phyloP scores from a whole-genome alignment of 2,113 vertebrate species.

The Urocolius indicus region DNA sequence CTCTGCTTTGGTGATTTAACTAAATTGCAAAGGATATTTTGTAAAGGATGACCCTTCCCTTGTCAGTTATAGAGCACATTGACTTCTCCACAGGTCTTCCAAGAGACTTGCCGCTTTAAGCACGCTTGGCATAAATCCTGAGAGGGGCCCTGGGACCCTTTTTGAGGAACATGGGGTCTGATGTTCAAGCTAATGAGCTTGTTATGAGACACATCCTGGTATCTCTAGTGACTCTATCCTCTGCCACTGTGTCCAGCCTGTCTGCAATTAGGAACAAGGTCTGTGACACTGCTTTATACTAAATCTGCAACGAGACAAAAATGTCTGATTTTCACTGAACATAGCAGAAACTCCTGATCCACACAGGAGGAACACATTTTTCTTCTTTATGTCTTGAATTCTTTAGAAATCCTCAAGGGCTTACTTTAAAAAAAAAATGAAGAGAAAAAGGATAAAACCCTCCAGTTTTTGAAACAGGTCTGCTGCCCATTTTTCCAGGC shows the following conservation, averaged over 20 bases:
- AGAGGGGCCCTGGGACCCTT: constrained; percentile 1
- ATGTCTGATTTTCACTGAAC: neutral
- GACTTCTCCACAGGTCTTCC: neutral
- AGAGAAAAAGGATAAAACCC: no score
- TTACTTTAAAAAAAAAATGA: no score
- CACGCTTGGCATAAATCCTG: neutral
- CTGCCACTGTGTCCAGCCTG: neutral
- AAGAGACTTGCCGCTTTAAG: neutral
- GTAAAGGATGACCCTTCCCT: neutral
- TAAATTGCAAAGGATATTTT: neutral
- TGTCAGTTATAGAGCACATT: neutral
- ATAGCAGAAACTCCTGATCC: neutral
- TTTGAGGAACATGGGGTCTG: neutral
- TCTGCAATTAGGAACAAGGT: constrained; percentile 47
- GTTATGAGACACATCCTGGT: neutral
- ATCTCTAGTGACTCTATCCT: neutral
- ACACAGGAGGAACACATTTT: neutral
- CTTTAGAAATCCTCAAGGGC: neutral
- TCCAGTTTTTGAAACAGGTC: no score
- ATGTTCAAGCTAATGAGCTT: constrained; percentile 53
- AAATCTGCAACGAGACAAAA: neutral
- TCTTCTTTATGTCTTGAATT: neutral
- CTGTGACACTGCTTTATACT: constrained; percentile 10
- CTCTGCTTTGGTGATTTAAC: neutral
- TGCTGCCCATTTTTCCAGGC: neutral